phyloP scores from a whole-genome alignment of 2,113 vertebrate genomes.

The Dipodomys ordii region DNA sequence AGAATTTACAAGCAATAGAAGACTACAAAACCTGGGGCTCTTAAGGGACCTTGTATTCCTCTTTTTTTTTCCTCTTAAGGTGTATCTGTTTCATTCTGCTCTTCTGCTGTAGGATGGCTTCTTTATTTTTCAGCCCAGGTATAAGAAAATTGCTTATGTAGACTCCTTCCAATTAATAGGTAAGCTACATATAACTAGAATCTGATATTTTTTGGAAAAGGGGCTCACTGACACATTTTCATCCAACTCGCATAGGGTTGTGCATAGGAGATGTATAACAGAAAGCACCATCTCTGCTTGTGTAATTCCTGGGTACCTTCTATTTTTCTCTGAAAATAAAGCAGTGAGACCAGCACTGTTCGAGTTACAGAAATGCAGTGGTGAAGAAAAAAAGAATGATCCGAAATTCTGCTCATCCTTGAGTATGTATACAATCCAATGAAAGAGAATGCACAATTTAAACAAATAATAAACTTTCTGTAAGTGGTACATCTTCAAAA shows the following conservation, averaged over 20 bases:
- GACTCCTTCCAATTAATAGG: not conserved
- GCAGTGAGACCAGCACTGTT: not conserved
- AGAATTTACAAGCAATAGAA: not conserved
- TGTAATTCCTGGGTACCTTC: not conserved
- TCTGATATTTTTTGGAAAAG: not conserved
- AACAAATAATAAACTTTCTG: not conserved
- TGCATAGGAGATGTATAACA: not conserved
- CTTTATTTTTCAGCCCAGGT: not conserved
- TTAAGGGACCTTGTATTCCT: not conserved
- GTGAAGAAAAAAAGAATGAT: not conserved
- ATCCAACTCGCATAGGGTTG: not conserved
- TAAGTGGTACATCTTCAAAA: too few species aligned
- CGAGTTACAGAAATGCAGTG: not conserved
- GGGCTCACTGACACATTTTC: not conserved
- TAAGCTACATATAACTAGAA: not conserved
- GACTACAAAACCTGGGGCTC: not conserved
- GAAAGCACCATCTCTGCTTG: not conserved
- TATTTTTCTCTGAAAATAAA: not conserved
- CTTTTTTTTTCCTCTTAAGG: not conserved
- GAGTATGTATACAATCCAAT: not conserved
- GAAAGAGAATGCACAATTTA: not conserved
- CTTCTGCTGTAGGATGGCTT: not conserved
- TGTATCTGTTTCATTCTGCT: not conserved
- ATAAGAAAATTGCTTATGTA: conserved; percentile 9
- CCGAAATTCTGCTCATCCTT: not conserved